Conservation (phyloP, 2,888 invertebrate species). For the Ctena decussata region DNA sequence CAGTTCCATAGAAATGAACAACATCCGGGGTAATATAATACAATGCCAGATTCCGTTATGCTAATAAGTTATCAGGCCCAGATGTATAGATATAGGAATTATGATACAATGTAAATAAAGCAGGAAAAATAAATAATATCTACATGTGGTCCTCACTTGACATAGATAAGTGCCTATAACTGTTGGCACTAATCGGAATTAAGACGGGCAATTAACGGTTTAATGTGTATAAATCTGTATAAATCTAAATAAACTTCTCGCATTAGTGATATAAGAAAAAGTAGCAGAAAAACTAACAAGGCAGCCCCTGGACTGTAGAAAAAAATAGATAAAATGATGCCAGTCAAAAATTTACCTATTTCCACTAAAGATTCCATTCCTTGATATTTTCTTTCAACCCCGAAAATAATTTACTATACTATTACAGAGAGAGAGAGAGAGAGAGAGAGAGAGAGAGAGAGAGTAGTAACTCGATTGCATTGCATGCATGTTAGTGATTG, state of each 20-base stretch:
- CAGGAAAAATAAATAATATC: not conserved
- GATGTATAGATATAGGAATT: not conserved
- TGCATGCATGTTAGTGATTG: too few relatives aligned
- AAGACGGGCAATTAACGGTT: slow-evolving; percentile 4
- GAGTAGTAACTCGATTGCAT: too few relatives aligned
- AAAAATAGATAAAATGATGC: too few relatives aligned
- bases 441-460: too few relatives aligned
- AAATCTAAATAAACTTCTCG: not conserved
- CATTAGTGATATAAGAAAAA: not conserved
- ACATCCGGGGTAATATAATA: slow-evolving; percentile 1
- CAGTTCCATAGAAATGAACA: not conserved
- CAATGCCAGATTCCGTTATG: not conserved
- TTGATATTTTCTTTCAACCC: too few relatives aligned
- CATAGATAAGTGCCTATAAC: not conserved
- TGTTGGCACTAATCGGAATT: slow-evolving; percentile 12
- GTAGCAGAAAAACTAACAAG: not conserved
- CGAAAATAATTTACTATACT: too few relatives aligned
- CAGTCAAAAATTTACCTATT: too few relatives aligned
- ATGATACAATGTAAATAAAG: slow-evolving; percentile 10
- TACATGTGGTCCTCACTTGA: not conserved
- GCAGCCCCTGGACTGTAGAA: too few relatives aligned
- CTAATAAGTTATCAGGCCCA: not conserved
- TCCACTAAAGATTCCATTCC: too few relatives aligned
- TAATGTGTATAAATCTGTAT: not conserved
- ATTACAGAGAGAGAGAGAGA: too few relatives aligned